These are phyloP conservation scores for Diadophis punctatus DNA, from an alignment of 2,113 vertebrate genomes.

Conservation along the genomic window DNA sequence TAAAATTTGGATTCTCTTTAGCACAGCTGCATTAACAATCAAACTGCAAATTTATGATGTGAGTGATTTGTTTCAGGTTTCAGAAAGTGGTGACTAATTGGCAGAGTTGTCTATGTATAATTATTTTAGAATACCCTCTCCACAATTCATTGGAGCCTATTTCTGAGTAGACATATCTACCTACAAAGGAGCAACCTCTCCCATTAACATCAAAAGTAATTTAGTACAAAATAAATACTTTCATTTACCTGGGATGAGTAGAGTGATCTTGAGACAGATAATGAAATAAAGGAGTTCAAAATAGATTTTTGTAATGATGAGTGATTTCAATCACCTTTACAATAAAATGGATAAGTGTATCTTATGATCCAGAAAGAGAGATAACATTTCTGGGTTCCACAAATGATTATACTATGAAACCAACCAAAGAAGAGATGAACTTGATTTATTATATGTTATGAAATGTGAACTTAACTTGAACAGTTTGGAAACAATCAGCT, in stretches of 20 bases:
- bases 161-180: background rate
- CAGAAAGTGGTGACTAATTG: background rate
- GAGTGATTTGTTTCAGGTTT: background rate
- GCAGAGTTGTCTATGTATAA: background rate
- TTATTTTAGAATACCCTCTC: background rate
- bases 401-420: background rate
- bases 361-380: background rate
- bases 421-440: background rate
- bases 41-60: background rate
- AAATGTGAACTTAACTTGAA: background rate
- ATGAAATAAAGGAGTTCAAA: background rate
- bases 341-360: background rate
- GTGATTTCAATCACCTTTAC: background rate
- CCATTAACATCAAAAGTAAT: background rate
- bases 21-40: background rate
- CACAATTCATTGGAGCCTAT: background rate
- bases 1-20: background rate
- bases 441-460: background rate
- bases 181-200: background rate
- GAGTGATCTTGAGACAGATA: background rate
- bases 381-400: background rate
- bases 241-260: background rate
- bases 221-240: background rate
- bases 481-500: background rate
- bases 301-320: background rate